phyloP scores from a whole-genome alignment of 1,140 invertebrate genomes.

The Melipona quadrifasciata region DNA sequence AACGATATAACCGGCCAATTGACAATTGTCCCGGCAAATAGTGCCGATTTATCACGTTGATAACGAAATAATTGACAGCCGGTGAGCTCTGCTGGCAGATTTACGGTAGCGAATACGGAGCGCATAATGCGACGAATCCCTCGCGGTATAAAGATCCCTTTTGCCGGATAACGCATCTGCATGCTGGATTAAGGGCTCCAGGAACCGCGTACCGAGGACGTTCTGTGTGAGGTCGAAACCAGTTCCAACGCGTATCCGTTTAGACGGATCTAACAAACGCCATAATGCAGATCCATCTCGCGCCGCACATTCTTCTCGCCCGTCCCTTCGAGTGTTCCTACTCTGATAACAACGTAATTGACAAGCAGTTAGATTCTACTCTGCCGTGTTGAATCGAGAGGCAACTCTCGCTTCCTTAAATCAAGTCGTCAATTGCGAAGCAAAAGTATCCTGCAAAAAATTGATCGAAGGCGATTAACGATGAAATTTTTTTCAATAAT shows the following conservation, averaged over 20 bases:
- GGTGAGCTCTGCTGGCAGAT: conserved; percentile 34
- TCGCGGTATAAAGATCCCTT: conserved; percentile 22
- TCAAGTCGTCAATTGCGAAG: no score
- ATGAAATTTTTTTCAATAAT: no score
- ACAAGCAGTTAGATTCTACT: conserved; percentile 27
- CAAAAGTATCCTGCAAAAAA: no score
- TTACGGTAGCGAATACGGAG: conserved; percentile 31
- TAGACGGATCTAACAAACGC: conserved; percentile 37
- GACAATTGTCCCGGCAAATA: conserved; percentile 40
- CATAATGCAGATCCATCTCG: conserved; percentile 43
- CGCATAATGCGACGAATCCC: conserved; percentile 47
- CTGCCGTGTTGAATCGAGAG: not conserved
- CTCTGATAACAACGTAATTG: conserved; percentile 45
- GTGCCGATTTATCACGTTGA: conserved; percentile 43
- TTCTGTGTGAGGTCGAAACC: conserved; percentile 50
- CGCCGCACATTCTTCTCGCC: not conserved
- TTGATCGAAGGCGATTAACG: no score
- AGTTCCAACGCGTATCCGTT: conserved; percentile 34
- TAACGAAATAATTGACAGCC: conserved; percentile 54
- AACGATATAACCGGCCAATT: conserved; percentile 41
- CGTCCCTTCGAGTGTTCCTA: not conserved
- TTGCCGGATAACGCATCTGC: conserved; percentile 41
- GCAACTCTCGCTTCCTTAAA: no score
- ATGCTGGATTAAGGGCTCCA: conserved; percentile 47
- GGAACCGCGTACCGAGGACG: conserved; percentile 36